These are phyloP conservation scores for Parapristionchus giblindavisi DNA, from an alignment of 2,888 invertebrate genomes.

Conservation along the genomic window DNA sequence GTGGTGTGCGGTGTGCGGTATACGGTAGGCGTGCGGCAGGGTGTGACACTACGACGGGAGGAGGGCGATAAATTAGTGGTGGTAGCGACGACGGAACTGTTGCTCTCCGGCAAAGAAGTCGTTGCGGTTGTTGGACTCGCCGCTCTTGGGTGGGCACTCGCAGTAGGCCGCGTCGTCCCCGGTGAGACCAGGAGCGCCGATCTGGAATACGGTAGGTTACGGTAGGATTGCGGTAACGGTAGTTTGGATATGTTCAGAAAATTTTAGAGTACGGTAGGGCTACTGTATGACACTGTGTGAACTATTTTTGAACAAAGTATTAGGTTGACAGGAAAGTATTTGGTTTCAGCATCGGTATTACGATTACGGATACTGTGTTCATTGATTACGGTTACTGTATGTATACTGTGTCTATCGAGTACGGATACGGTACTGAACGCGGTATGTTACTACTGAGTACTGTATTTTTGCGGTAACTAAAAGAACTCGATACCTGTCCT, in stretches of 20 bases:
- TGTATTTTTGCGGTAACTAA: no score
- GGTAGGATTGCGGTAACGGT: neutral
- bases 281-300: no score
- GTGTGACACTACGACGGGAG: neutral
- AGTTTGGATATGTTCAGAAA: neutral
- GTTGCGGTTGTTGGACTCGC: neutral
- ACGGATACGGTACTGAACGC: neutral
- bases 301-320: no score
- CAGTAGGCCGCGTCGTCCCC: conserved; percentile 31
- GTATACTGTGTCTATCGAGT: neutral
- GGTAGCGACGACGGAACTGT: conserved; percentile 26
- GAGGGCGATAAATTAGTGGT: conserved; percentile 11
- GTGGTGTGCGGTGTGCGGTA: no score
- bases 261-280: neutral
- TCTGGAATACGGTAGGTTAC: conserved; percentile 15
- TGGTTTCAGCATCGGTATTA: no score
- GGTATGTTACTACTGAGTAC: no score
- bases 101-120: neutral
- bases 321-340: neutral
- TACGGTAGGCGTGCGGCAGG: neutral
- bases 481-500: conserved; percentile 19
- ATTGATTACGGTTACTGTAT: neutral
- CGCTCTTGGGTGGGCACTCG: conserved; percentile 37
- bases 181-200: conserved; percentile 25
- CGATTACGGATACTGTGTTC: neutral